phyloP scores from a whole-genome alignment of 1,140 invertebrate genomes.

The Octopus sinensis region DNA sequence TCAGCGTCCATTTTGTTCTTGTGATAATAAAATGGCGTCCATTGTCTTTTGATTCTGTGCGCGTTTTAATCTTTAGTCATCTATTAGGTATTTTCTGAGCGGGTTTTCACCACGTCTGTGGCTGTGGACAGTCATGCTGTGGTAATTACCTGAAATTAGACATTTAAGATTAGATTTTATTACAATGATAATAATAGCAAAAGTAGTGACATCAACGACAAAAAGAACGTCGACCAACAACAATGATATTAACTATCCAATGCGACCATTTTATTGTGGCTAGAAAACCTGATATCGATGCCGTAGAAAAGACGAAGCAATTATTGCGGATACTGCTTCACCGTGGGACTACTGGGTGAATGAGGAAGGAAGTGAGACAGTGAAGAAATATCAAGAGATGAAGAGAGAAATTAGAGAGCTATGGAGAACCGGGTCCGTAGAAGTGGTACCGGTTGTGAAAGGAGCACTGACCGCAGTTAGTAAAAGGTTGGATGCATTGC shows the following conservation, averaged over 20 bases:
- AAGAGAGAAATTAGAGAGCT: neutral
- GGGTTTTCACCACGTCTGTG: neutral
- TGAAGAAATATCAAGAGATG: neutral
- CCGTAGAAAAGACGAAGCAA: too few relatives aligned
- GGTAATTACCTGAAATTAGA: conserved; percentile 11
- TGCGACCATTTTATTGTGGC: neutral
- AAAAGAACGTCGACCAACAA: neutral
- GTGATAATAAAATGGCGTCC: too few relatives aligned
- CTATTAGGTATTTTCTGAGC: conserved; percentile 10
- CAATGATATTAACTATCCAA: neutral
- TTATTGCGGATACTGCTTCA: neutral
- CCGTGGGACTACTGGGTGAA: neutral
- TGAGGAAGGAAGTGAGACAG: neutral
- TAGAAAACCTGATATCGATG: neutral
- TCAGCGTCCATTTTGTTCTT: too few relatives aligned
- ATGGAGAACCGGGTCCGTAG: neutral
- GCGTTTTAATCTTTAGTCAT: neutral
- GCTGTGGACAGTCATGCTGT: neutral
- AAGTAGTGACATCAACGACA: neutral
- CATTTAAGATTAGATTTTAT: neutral
- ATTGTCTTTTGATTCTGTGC: too few relatives aligned
- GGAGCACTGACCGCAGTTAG: too few relatives aligned
- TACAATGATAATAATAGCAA: neutral
- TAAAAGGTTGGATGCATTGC: too few relatives aligned
- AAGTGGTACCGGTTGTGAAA: too few relatives aligned